Evolutionary conservation across 1,140 invertebrate species (phyloP).

Genomic region (Phymastichus coffea): DNA sequence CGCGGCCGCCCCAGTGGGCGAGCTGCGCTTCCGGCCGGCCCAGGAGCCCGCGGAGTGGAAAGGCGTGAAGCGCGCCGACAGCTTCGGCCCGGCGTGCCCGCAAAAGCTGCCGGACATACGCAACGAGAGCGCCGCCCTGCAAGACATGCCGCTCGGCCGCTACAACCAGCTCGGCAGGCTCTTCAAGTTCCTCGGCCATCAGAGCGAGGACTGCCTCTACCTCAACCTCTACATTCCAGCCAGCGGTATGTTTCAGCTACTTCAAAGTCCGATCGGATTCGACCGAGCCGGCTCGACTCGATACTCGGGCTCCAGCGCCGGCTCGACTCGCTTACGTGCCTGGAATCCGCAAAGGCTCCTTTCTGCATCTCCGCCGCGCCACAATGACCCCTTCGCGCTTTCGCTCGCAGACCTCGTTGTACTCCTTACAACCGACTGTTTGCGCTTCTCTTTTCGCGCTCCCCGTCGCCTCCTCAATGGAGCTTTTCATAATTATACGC

Average conservation of each 20-base stretch:
- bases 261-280: too few species aligned
- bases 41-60: conserved; percentile 68
- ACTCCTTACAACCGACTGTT: too few species aligned
- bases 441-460: too few species aligned
- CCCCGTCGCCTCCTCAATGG: too few species aligned
- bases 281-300: too few species aligned
- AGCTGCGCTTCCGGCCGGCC: conserved; percentile 71
- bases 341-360: too few species aligned
- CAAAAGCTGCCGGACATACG: conserved; percentile 72
- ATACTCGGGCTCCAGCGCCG: too few species aligned
- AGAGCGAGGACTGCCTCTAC: conserved; percentile 88
- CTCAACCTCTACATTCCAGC: conserved; percentile 86
- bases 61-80: conserved; percentile 72
- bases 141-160: conserved; percentile 68
- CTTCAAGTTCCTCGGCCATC: conserved; percentile 69
- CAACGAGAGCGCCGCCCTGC: conserved; percentile 69
- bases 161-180: conserved; percentile 68
- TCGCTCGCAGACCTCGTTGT: too few species aligned
- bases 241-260: conserved; percentile 69
- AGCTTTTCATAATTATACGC: too few species aligned
- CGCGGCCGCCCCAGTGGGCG: conserved; percentile 74
- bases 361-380: too few species aligned
- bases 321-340: too few species aligned
- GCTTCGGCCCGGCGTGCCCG: conserved; percentile 75
- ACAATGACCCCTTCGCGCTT: too few species aligned